Conservation (phyloP, 2,888 invertebrate genomes). For the Amphipoea oculea region DNA sequence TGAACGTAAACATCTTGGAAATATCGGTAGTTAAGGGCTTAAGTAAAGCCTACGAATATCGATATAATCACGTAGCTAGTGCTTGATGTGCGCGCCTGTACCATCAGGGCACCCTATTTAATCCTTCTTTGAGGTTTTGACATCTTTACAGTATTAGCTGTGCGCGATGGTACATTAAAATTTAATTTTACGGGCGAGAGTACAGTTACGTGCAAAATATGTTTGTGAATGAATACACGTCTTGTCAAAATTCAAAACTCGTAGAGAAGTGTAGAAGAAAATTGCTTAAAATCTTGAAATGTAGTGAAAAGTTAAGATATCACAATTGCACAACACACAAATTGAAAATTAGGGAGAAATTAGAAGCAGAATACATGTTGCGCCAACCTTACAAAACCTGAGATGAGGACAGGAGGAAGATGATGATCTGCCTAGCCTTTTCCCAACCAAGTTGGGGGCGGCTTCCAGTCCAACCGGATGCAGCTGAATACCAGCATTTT, state of each 20-base stretch:
- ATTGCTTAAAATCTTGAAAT: neutral
- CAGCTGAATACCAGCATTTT: too few species aligned
- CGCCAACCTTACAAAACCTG: too few species aligned
- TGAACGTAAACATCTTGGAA: slow-evolving; percentile 57
- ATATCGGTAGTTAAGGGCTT: slow-evolving; percentile 54
- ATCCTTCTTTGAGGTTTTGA: slow-evolving; percentile 61
- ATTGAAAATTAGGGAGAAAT: too few species aligned
- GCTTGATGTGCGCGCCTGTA: slow-evolving; percentile 43
- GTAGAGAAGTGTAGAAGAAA: neutral
- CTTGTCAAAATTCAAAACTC: neutral
- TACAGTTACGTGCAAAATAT: slow-evolving; percentile 9
- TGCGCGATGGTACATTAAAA: slow-evolving; percentile 41
- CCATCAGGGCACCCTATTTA: slow-evolving; percentile 32
- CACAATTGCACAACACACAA: neutral
- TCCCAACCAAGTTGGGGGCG: too few species aligned
- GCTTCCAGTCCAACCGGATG: too few species aligned
- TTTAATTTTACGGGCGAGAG: slow-evolving; percentile 31
- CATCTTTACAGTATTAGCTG: slow-evolving; percentile 43
- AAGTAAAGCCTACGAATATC: slow-evolving; percentile 42
- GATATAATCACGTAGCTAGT: slow-evolving; percentile 60
- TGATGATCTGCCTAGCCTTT: too few species aligned
- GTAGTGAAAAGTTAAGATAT: neutral
- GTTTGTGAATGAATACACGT: too few species aligned
- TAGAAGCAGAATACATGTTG: too few species aligned
- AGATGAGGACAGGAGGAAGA: too few species aligned